Evolutionary conservation across 2,797 vertebrate genomes (phyloP).

Genomic region (Pangasius djambal): DNA sequence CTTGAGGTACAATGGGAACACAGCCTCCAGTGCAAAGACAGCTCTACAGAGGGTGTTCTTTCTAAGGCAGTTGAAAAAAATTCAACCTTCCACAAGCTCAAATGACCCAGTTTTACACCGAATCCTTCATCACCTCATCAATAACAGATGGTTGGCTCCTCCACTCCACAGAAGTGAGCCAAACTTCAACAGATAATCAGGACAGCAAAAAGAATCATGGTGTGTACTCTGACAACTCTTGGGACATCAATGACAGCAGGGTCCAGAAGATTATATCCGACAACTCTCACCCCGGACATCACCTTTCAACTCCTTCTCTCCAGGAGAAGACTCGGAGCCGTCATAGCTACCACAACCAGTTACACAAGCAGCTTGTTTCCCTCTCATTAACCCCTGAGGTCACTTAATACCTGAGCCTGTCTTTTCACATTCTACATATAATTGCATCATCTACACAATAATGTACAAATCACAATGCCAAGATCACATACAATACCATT

Average conservation of each 20-base stretch:
- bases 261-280: background rate
- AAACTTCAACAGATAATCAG: background rate
- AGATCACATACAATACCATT: background rate
- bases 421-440: background rate
- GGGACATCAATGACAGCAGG: background rate
- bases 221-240: background rate
- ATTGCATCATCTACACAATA: background rate
- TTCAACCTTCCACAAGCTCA: background rate
- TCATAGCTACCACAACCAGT: background rate
- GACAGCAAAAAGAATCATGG: background rate
- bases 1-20: background rate
- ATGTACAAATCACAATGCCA: background rate
- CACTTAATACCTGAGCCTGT: background rate
- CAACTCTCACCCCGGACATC: background rate
- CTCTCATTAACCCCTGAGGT: background rate
- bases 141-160: background rate
- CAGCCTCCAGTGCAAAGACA: background rate
- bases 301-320: background rate
- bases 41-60: background rate
- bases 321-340: background rate
- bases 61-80: background rate
- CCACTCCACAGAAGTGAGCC: background rate
- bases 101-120: background rate
- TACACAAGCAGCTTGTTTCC: background rate
- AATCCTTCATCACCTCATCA: background rate